Evolutionary conservation across 2,797 vertebrate species (phyloP).

Genomic region (Tenualosa thibaudeaui): DNA sequence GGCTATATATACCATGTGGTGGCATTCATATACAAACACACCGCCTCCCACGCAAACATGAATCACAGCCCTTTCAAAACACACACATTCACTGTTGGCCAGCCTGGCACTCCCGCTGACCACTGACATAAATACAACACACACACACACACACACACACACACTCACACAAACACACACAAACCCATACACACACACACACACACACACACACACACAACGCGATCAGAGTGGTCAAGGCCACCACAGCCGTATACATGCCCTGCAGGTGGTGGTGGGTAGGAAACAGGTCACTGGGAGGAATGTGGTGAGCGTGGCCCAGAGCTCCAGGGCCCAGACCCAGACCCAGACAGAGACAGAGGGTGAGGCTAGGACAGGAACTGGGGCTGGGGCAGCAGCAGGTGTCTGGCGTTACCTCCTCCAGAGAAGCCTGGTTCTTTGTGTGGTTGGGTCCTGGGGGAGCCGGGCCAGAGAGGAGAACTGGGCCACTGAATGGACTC

Average conservation of each 20-base stretch:
- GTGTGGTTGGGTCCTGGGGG: neutral
- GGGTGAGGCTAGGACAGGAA: neutral
- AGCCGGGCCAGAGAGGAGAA: neutral
- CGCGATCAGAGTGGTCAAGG: neutral
- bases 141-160: conserved; percentile 2
- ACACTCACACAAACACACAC: neutral
- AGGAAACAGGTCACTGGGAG: neutral
- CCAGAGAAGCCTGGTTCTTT: neutral
- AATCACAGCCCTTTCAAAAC: conserved; percentile 16
- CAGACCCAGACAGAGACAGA: neutral
- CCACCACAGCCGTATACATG: neutral
- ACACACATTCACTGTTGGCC: neutral
- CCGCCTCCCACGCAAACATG: neutral
- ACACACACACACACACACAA: conserved; percentile 5
- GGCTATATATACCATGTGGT: neutral
- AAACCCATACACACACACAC: neutral
- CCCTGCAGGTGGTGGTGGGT: conserved; percentile 2
- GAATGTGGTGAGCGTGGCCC: neutral
- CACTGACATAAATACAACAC: neutral
- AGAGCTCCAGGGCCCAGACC: neutral
- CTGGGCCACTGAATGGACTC: neutral
- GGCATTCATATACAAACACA: conserved; percentile 9
- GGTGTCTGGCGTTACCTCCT: neutral
- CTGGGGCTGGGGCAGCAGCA: neutral
- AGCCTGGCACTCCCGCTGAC: conserved; percentile 4